A percentile compares a stretch with the other conserved stretches of the same genome.
These are phyloP conservation scores for Acinonyx jubatus DNA, from an alignment of 2,113 vertebrate species.

Conservation along the genomic window DNA sequence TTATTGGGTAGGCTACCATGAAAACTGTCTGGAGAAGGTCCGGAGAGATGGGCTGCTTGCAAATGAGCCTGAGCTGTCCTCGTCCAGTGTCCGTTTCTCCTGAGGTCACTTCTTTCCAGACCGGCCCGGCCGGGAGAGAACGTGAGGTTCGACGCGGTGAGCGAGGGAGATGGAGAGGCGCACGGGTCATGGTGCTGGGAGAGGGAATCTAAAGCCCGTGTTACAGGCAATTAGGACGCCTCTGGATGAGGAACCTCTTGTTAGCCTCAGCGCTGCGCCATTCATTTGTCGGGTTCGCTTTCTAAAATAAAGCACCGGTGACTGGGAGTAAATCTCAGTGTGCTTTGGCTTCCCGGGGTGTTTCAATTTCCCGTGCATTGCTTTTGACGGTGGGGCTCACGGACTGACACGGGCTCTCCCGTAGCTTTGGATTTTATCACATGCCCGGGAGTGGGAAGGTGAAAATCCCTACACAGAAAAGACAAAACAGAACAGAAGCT, in stretches of 20 bases:
- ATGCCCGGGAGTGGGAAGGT: background rate
- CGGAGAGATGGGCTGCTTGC: background rate
- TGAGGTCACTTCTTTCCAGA: background rate
- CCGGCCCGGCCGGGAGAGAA: accelerated
- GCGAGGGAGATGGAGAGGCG: accelerated
- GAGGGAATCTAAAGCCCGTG: background rate
- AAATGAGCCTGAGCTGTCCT: background rate
- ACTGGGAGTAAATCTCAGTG: background rate
- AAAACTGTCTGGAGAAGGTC: background rate
- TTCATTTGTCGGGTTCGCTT: background rate
- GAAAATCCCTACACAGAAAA: background rate
- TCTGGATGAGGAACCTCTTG: background rate
- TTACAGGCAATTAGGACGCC: background rate
- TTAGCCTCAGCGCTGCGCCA: background rate
- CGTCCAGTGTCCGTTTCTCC: background rate
- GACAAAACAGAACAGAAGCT: background rate
- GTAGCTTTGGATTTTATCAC: background rate
- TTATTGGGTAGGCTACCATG: accelerated
- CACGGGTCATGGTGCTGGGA: accelerated
- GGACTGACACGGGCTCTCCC: background rate
- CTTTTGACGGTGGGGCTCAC: background rate
- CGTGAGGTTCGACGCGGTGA: accelerated
- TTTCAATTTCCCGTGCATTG: background rate
- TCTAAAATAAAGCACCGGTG: background rate
- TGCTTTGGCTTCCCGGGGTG: accelerated